Evolutionary conservation across 1,140 invertebrate genomes (phyloP).

Genomic region (Drosophila arizonae): DNA sequence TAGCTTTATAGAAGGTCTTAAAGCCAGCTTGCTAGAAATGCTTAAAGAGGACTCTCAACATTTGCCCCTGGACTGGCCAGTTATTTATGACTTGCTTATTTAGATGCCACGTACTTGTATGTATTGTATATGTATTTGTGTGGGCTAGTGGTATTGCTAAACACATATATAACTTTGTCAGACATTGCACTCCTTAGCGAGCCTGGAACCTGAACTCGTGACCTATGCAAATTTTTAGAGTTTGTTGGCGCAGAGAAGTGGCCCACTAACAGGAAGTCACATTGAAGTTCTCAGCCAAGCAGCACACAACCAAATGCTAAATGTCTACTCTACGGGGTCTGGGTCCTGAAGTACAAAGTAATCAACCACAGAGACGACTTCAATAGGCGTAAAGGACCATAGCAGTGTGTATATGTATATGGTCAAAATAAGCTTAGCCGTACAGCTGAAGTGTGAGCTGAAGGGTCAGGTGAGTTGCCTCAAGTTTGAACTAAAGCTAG

Average conservation of each 20-base stretch:
- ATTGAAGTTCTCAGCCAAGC: conserved; percentile 63
- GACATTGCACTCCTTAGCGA: conserved; percentile 63
- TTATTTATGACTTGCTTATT: conserved; percentile 75
- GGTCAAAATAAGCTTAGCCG: not conserved
- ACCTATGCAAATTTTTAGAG: conserved; percentile 78
- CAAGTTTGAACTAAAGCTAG: too few relatives aligned
- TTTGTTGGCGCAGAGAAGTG: conserved; percentile 44
- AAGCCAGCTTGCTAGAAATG: conserved; percentile 11
- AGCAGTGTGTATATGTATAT: not conserved
- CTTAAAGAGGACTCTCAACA: conserved; percentile 29
- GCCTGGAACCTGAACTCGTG: conserved; percentile 76
- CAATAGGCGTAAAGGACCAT: not conserved
- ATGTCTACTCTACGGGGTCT: conserved; percentile 59
- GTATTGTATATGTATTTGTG: conserved; percentile 20
- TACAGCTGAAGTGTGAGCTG: not conserved
- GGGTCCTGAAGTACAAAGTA: conserved; percentile 64
- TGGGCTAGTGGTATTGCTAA: not conserved
- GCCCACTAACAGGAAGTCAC: conserved; percentile 75
- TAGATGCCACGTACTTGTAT: conserved; percentile 20
- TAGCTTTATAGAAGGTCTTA: conserved; percentile 21
- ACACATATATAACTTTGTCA: conserved; percentile 53
- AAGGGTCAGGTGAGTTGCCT: too few relatives aligned
- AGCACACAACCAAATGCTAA: conserved; percentile 17
- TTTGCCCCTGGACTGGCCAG: conserved; percentile 43
- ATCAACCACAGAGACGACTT: conserved; percentile 48